Conservation (phyloP, 2,113 vertebrate genomes). For the Tetraodon nigroviridis region DNA sequence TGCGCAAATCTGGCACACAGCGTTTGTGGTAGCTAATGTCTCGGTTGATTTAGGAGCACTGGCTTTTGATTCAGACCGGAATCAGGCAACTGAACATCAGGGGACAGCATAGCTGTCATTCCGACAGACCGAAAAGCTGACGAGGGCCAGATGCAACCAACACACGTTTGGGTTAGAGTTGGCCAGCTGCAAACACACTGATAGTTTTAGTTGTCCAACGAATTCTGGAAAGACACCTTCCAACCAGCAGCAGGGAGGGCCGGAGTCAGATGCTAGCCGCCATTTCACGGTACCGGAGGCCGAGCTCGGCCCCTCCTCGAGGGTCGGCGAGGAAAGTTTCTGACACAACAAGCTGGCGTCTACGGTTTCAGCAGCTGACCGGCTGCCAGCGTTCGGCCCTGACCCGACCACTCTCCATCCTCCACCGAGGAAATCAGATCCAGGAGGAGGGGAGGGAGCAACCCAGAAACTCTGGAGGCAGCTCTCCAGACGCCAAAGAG, state of each 20-base stretch:
- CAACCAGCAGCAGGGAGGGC: too few species aligned
- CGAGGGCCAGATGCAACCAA: neutral
- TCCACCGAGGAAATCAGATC: conserved; percentile 6
- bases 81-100: too few species aligned
- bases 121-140: too few species aligned
- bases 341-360: conserved; percentile 25
- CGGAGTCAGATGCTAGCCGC: neutral
- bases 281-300: neutral
- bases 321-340: conserved; percentile 6
- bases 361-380: conserved; percentile 24
- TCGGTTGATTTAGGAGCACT: too few species aligned
- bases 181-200: too few species aligned
- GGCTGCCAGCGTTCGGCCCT: neutral
- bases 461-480: neutral
- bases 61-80: too few species aligned
- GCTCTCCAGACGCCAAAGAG: neutral
- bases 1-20: too few species aligned
- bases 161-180: neutral
- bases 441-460: neutral
- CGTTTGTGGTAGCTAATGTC: too few species aligned
- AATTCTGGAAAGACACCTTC: too few species aligned
- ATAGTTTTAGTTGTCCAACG: neutral
- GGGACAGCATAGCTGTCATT: too few species aligned
- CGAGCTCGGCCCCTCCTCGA: conserved; percentile 2
- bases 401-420: neutral